Evolutionary conservation across 2,797 vertebrate genomes (phyloP).

Genomic region (Acipenser transmontanus): DNA sequence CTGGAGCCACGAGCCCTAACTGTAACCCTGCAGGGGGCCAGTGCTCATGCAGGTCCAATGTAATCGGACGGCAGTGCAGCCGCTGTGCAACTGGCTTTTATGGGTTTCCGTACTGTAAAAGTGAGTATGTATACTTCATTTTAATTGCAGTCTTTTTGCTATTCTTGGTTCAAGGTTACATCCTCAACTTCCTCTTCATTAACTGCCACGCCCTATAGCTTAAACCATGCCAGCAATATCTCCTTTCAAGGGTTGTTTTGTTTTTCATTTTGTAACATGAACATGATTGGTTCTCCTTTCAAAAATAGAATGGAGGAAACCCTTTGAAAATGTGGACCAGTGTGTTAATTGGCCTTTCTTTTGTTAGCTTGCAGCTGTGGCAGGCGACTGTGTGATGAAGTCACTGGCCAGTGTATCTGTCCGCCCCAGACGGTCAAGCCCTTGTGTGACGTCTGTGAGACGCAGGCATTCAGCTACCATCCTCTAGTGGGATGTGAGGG

Average conservation of each 20-base stretch:
- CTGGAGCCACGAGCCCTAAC: slow-evolving; percentile 47
- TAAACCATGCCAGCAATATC: too few species aligned
- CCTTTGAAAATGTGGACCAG: too few species aligned
- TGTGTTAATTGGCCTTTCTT: neutral
- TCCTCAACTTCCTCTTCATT: neutral
- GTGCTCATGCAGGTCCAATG: slow-evolving; percentile 66
- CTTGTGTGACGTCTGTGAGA: slow-evolving; percentile 69
- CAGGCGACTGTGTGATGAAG: slow-evolving; percentile 72
- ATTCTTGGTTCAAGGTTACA: neutral
- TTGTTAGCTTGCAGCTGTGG: slow-evolving; percentile 73
- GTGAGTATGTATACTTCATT: slow-evolving; percentile 54
- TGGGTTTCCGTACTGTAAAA: slow-evolving; percentile 80
- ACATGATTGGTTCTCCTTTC: too few species aligned
- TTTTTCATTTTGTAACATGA: too few species aligned
- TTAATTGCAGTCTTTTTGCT: neutral
- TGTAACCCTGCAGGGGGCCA: slow-evolving; percentile 78
- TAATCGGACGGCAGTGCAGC: slow-evolving; percentile 77
- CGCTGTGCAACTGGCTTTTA: slow-evolving; percentile 79
- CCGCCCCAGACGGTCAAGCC: slow-evolving; percentile 77
- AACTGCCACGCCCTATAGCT: too few species aligned
- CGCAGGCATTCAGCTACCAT: slow-evolving; percentile 76
- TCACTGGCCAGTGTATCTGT: slow-evolving; percentile 79
- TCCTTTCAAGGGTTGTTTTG: too few species aligned
- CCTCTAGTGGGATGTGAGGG: slow-evolving; percentile 75
- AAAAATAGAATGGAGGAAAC: too few species aligned